Evolutionary conservation across 2,888 invertebrate genomes (phyloP), one percentile per base, ranked within the genome.

Genomic region (Hemaris fuciformis): DNA sequence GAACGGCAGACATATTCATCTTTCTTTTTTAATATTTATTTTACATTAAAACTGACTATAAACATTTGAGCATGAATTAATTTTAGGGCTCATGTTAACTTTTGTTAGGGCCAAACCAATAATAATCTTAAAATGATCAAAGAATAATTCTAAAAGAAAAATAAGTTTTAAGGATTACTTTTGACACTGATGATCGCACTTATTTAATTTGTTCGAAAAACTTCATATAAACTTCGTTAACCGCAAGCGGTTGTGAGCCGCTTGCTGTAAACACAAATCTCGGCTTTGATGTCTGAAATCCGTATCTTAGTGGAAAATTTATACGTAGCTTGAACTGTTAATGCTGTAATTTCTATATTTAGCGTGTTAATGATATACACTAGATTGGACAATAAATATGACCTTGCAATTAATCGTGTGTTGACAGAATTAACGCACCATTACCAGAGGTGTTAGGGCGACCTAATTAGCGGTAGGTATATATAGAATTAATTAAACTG

Each of bases 331-430:
- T 57, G 42, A 18, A 43, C 56, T 56, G 10, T 22, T 61, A 45
- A 15, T 61, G 20, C 61, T 46, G 46, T 45, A 57, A 46, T 57
- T 38, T 68, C 64, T 74, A 63, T 62, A 62, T 46, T 46, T 57
- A 57, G 53, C 34, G 27, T 23, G 23, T 23, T 57, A 48, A 59
- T 8, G 59, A 41, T 45, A 38, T 42, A 13, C 22, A 62, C 57
- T 57, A 31, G 57, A 64, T 22, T 69, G 62, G 31, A 56, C 64
- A 71, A 68, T 65, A 64, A 59, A 59, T 48, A 57, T 46, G 57
- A 58, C 83, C 83, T 84, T 81, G 83, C 67, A 74, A 78, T 79
- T 85, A 83, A 74, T 78, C 57, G 73, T 68, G 79, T 77, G 83
- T 78, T 81, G 84, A 82, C 81, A 74, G 63, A 66, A 71, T 53